Percentiles rank a stretch among this genome's conserved stretches.
phyloP scores from a whole-genome alignment of 2,888 invertebrate genomes.

The Drosophila suboccidentalis region DNA sequence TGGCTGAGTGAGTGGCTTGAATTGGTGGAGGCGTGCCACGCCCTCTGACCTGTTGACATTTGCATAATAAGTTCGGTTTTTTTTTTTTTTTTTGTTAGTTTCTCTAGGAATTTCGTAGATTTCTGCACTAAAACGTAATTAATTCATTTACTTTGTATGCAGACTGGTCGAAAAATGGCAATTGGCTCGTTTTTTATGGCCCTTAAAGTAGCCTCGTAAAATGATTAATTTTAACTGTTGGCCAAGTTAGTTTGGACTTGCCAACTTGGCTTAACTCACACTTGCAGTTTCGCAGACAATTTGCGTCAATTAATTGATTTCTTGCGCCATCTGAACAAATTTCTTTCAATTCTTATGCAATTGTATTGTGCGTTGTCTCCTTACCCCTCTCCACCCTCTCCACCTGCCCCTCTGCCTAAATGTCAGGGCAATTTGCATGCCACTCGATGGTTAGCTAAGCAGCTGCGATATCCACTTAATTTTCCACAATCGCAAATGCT shows the following conservation, averaged over 20 bases:
- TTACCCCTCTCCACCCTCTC: no score
- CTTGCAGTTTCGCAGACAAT: conserved; percentile 75
- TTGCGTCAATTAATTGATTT: conserved; percentile 75
- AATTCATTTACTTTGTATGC: conserved; percentile 60
- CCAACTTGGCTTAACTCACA: conserved; percentile 37
- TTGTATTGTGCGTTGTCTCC: conserved; percentile 17
- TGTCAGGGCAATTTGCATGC: conserved; percentile 14
- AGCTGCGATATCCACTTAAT: conserved; percentile 3
- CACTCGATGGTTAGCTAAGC: conserved; percentile 1
- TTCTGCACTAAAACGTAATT: conserved; percentile 62
- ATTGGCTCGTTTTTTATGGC: conserved; percentile 29
- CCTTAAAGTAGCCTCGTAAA: conserved; percentile 38
- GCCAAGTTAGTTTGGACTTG: conserved; percentile 12
- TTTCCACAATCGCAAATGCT: conserved; percentile 7
- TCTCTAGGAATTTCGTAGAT: conserved; percentile 49
- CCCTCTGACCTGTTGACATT: conserved; percentile 75
- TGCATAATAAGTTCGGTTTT: conserved; percentile 54
- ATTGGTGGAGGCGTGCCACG: conserved; percentile 14
- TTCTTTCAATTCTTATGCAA: conserved; percentile 45
- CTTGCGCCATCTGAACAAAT: conserved; percentile 40
- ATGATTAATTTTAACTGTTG: conserved; percentile 26
- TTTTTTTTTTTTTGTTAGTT: conserved; percentile 28
- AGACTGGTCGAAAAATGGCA: conserved; percentile 20
- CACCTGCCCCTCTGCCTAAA: not conserved
- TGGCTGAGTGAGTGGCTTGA: conserved; percentile 3